A percentile compares a stretch with the other conserved stretches of the same genome.
phyloP scores from a whole-genome alignment of 2,113 vertebrate genomes.

The Procavia capensis region DNA sequence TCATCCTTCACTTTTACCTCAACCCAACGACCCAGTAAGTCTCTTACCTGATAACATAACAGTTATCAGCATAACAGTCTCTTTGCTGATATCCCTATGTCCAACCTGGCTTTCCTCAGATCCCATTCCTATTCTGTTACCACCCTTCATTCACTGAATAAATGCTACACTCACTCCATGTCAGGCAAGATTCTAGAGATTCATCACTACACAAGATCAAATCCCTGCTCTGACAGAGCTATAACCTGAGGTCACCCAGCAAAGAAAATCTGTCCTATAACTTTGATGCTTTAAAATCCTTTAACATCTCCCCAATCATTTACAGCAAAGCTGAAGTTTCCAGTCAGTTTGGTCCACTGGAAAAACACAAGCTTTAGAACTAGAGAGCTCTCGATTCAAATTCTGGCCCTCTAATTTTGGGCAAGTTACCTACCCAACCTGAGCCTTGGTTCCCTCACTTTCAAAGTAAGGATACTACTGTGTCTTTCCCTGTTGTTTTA shows the following conservation, averaged over 20 bases:
- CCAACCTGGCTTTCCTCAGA: slow-evolving; percentile 4
- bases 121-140: not conserved
- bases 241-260: not conserved
- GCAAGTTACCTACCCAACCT: not conserved
- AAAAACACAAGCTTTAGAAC: not conserved
- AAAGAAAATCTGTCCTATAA: not conserved
- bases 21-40: not conserved
- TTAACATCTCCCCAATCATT: not conserved
- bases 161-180: not conserved
- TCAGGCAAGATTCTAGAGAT: slow-evolving; percentile 22
- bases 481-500: not conserved
- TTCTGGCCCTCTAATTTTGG: not conserved
- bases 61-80: not conserved
- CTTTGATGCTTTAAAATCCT: slow-evolving; percentile 11
- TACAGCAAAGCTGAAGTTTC: not conserved
- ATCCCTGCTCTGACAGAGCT: not conserved
- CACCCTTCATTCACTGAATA: slow-evolving; percentile 43
- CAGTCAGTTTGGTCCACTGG: not conserved
- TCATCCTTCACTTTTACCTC: not conserved
- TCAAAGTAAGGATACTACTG: not conserved
- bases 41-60: not conserved
- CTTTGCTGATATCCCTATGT: not conserved
- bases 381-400: not conserved
- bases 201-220: slow-evolving; percentile 20
- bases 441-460: not conserved